Conservation (phyloP, 2,888 invertebrate genomes). For the Galeruca laticollis region DNA sequence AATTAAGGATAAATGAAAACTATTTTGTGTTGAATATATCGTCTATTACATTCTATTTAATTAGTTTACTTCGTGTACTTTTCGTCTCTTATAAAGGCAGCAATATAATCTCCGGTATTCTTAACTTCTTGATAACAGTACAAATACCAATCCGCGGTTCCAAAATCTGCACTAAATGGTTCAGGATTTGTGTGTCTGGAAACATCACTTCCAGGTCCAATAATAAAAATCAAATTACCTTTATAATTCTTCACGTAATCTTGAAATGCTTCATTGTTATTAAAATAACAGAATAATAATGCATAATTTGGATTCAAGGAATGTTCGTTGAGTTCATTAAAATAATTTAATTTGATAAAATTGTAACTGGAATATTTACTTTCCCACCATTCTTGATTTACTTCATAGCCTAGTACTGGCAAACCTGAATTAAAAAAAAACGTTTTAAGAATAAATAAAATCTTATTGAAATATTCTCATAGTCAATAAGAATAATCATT, state of each 20-base stretch:
- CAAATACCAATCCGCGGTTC: slow-evolving; percentile 70
- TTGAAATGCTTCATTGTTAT: slow-evolving; percentile 76
- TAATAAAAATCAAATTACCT: slow-evolving; percentile 78
- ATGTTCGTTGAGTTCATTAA: slow-evolving; percentile 56
- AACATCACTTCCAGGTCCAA: slow-evolving; percentile 76
- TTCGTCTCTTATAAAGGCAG: slow-evolving; percentile 69
- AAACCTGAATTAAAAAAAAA: slow-evolving; percentile 51
- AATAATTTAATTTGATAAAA: slow-evolving; percentile 75
- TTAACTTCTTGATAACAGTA: slow-evolving; percentile 72
- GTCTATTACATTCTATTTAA: not conserved
- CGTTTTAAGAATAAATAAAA: not conserved
- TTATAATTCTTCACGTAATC: slow-evolving; percentile 75
- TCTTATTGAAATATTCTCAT: too few species aligned
- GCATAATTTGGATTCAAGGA: slow-evolving; percentile 67
- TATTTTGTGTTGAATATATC: not conserved
- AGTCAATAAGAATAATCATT: too few species aligned
- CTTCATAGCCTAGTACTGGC: slow-evolving; percentile 77
- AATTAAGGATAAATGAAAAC: not conserved
- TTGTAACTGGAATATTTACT: slow-evolving; percentile 80
- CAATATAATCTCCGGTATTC: slow-evolving; percentile 75
- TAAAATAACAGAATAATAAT: slow-evolving; percentile 86
- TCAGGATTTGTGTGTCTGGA: slow-evolving; percentile 79
- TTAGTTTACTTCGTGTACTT: not conserved
- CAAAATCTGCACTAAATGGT: slow-evolving; percentile 73
- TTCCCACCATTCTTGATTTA: slow-evolving; percentile 85